Evolutionary conservation across 92 coral and sea anemone species (phyloP), one percentile per base, ranked within the genome.

Genomic region (Scolanthus callimorphus): DNA sequence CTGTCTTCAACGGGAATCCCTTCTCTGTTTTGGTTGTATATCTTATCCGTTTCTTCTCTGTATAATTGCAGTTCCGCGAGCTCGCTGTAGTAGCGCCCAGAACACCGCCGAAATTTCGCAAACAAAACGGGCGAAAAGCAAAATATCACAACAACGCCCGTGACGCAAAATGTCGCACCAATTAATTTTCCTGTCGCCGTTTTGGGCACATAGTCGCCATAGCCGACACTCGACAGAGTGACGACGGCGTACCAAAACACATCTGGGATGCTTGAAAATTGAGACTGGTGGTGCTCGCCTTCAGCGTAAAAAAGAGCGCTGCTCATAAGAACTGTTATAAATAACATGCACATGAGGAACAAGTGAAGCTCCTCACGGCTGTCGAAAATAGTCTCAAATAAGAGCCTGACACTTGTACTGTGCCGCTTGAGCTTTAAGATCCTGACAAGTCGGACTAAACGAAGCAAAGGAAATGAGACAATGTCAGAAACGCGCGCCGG

Each of bases 171-270:
- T 2, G 55, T 38, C 21, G 86, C 62, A 17, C 89, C 97, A 17
- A 90, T 75, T 9, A 85, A 17, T 43, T 90, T 90, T 19, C 97
- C 97, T 17, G 29, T 31, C 20, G 78, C 65, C 2, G 97, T 80
- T 11, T 43, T 41, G 0, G 94, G 97, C 1, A 85, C 97, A 20
- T 67, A 87, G 39, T 90, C 97, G 2, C 97, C 97, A 24, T 90
- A 90, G 2, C 97, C 97, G 1, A 90, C 97, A 21, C 85, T 80
- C 12, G 97, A 76, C 1, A 90, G 84, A 2, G 97, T 80, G 17
- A 90, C 84, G 10, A 90, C 59, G 1, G 89, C 73, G 56, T 75
- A 90, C 97, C 97, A 90, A 26, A 87, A 87, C 4, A 91, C 85
- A 23, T 80, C 85, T 1, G 94, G 97, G 11, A 87, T 59, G 57